A percentile compares a stretch with the other conserved stretches of the same genome.
These are phyloP conservation scores for Syrphus vitripennis DNA, from an alignment of 2,888 invertebrate genomes.

Conservation along the genomic window DNA sequence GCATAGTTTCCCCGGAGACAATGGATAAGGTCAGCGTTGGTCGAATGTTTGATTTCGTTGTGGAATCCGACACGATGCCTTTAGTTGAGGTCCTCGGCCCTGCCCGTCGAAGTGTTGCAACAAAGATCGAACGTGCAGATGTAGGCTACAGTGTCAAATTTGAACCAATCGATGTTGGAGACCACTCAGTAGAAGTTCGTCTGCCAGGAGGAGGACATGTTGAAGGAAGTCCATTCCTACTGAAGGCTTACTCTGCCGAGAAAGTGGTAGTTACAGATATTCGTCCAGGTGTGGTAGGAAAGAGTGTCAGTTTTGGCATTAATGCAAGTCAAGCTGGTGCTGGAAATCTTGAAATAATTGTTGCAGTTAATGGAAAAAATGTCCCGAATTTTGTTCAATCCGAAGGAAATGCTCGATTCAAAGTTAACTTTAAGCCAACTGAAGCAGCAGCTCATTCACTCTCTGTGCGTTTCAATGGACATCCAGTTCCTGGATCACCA, in stretches of 20 bases:
- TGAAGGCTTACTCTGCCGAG: constrained; percentile 97
- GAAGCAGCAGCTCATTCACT: constrained; percentile 95
- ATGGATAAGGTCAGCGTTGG: constrained; percentile 95
- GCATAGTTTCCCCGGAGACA: constrained; percentile 91
- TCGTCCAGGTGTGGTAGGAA: constrained; percentile 93
- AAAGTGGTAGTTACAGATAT: constrained; percentile 98
- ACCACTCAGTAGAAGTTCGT: constrained; percentile 92
- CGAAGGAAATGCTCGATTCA: constrained; percentile 97
- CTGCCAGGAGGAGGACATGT: constrained; percentile 88
- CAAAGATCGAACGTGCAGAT: constrained; percentile 82
- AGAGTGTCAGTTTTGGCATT: constrained; percentile 96
- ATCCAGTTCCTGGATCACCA: constrained; percentile 94
- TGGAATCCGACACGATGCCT: constrained; percentile 92
- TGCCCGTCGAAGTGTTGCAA: constrained; percentile 87
- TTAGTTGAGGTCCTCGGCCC: constrained; percentile 91
- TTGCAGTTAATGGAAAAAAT: constrained; percentile 97
- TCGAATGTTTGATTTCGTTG: constrained; percentile 90
- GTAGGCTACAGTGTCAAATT: constrained; percentile 85
- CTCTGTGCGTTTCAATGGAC: constrained; percentile 91
- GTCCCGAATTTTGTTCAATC: constrained; percentile 99
- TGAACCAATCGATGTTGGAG: constrained; percentile 94
- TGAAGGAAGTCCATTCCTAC: constrained; percentile 96
- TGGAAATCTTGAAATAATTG: constrained; percentile 98
- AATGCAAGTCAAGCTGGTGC: constrained; percentile 93
- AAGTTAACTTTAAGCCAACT: constrained; percentile 96